These are phyloP conservation scores for Xestia sexstrigata DNA, from an alignment of 2,888 invertebrate species.

Conservation along the genomic window DNA sequence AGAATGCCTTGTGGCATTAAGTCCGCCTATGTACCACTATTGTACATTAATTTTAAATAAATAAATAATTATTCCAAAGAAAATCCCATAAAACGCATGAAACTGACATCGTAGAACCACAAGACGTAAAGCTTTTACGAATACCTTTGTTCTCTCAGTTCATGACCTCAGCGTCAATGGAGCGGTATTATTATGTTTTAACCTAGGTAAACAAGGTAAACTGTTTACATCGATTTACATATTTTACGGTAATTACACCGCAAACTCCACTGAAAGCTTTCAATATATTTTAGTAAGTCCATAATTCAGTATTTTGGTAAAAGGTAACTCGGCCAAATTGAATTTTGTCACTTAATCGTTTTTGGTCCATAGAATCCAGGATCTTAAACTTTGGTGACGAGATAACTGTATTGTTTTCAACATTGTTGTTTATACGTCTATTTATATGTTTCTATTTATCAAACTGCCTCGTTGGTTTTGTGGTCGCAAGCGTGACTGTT, in stretches of 20 bases:
- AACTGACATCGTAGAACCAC: neutral
- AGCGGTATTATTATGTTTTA: slow-evolving; percentile 40
- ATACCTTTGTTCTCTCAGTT: slow-evolving; percentile 25
- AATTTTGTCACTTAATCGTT: slow-evolving; percentile 53
- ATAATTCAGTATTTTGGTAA: slow-evolving; percentile 49
- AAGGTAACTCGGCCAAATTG: slow-evolving; percentile 50
- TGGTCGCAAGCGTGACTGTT: neutral
- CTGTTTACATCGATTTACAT: slow-evolving; percentile 61
- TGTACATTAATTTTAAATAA: too few relatives aligned
- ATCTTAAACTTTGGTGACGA: slow-evolving; percentile 42
- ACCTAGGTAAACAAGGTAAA: slow-evolving; percentile 35
- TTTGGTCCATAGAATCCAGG: slow-evolving; percentile 46
- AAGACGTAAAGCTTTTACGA: neutral
- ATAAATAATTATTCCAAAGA: too few relatives aligned
- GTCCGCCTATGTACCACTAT: too few relatives aligned
- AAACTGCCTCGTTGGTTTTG: neutral
- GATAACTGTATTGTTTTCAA: slow-evolving; percentile 17
- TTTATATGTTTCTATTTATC: neutral
- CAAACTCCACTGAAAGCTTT: slow-evolving; percentile 58
- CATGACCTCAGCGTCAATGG: slow-evolving; percentile 16
- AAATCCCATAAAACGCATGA: slow-evolving; percentile 5
- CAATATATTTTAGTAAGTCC: slow-evolving; percentile 51
- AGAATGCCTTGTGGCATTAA: too few relatives aligned
- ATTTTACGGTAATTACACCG: slow-evolving; percentile 53
- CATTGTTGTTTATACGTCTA: slow-evolving; percentile 28